These are phyloP conservation scores for Delichon dasypus DNA, from an alignment of 2,797 vertebrate genomes.

Conservation along the genomic window DNA sequence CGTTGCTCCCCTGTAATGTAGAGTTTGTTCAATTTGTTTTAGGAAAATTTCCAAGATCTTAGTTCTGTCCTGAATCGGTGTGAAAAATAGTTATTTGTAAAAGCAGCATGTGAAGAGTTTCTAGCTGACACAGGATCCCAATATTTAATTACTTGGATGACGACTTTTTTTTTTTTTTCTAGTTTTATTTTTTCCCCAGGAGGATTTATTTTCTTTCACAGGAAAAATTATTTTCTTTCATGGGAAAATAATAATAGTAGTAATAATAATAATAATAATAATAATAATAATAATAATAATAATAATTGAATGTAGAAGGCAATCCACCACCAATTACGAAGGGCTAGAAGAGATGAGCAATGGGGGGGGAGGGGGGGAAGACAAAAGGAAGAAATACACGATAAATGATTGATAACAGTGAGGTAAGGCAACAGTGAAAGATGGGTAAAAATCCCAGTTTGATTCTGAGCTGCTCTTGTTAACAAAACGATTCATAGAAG, in stretches of 20 bases:
- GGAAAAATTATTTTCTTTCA: background rate
- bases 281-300: too few relatives aligned
- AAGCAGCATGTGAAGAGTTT: background rate
- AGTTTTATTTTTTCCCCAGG: too few relatives aligned
- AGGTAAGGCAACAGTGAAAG: background rate
- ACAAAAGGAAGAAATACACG: background rate
- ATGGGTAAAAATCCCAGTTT: background rate
- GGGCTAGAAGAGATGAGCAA: background rate
- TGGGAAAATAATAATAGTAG: too few relatives aligned
- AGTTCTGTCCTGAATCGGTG: background rate
- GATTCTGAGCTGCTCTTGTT: background rate
- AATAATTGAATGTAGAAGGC: background rate
- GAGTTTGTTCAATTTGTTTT: background rate
- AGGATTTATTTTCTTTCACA: background rate
- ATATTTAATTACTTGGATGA: background rate
- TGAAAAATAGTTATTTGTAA: background rate
- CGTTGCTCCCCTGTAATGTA: accelerated
- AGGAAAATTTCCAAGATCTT: background rate
- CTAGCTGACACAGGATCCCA: background rate
- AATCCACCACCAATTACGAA: background rate
- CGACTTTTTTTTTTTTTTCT: background rate
- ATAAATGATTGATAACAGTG: background rate
- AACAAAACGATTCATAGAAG: background rate
- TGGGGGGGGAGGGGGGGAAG: too few relatives aligned
- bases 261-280: too few relatives aligned